Evolutionary conservation across 2,113 vertebrate species (phyloP), one percentile per base, ranked within the genome.

Genomic region (Oreotrochilus melanogaster): DNA sequence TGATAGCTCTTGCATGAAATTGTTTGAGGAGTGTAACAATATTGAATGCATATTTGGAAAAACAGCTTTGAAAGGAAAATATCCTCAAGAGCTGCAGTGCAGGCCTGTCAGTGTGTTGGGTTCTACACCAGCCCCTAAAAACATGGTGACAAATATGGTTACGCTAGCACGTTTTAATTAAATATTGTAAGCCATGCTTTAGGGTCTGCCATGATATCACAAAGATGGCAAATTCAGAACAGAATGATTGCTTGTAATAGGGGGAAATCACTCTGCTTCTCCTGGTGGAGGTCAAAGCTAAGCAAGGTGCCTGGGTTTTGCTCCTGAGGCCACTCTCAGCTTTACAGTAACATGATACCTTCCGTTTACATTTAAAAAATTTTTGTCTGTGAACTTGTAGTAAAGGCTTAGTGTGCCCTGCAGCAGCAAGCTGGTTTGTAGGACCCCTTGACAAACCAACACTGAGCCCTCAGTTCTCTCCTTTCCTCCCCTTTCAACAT

Each of bases 321-420:
- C 57, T 69, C 82, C 54, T 61, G 10, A 2, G 0, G 73, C 24
- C 35, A 7, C 21, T 22, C 75, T 56, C 33, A 2, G 3, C 8
- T 43, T 8, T 11, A 58, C 48, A 60, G 10, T 30, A 28, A 3
- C 30, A 10, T 4, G 3, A 21, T 42, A 43, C 19, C 3, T 61
- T 25, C 5, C 3, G 7, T 0, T 2, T 15, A 27, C 3, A 0
- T 37, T 78, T 47, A 1, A 7, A 21, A 86, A 43, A 28, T 10
- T 3, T 1, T 3, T 3, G 27, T 25, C 35, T 5, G 7, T 28
- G 70, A 72, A 2, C 47, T 30, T 61, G 42, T 47, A 62, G 80
- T 7, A 43, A 51, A 71, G 42, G 51, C 23, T 61, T 73, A 69
- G n/a, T 3, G 33, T 24, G 42, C 9, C 62, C 74, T 82, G 78